Percentiles rank a stretch among this genome's conserved stretches.
Evolutionary conservation across 1,140 invertebrate genomes (phyloP).

Genomic region (Helicorthomorpha holstii): DNA sequence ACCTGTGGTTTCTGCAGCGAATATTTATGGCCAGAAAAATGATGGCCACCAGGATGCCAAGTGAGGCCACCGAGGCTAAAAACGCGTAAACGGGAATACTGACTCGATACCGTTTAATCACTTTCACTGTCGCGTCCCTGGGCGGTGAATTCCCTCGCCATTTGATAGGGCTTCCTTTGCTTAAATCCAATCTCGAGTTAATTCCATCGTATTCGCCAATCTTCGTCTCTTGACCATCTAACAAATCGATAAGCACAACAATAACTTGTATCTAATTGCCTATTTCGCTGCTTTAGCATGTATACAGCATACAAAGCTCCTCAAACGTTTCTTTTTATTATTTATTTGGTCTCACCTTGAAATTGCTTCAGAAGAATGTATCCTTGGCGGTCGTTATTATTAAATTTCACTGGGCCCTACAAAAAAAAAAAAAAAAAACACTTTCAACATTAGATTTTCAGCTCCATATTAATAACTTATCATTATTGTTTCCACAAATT

Average conservation of each 20-base stretch:
- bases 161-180: slow-evolving; percentile 31
- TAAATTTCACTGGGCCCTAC: slow-evolving; percentile 84
- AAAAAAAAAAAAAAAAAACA: slow-evolving; percentile 1
- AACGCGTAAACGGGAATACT: slow-evolving; percentile 70
- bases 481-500: no score
- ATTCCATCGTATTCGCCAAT: slow-evolving; percentile 78
- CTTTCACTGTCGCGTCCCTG: slow-evolving; percentile 67
- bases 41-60: slow-evolving; percentile 77
- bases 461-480: no score
- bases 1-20: slow-evolving; percentile 89
- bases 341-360: slow-evolving; percentile 45
- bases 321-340: background rate
- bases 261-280: background rate
- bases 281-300: background rate
- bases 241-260: background rate
- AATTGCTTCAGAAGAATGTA: slow-evolving; percentile 88
- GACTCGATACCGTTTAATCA: slow-evolving; percentile 73
- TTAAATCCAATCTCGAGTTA: slow-evolving; percentile 54
- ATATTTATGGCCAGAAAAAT: slow-evolving; percentile 93
- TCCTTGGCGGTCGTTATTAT: slow-evolving; percentile 86
- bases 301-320: background rate
- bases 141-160: slow-evolving; percentile 28
- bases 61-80: slow-evolving; percentile 61
- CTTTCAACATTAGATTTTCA: no score
- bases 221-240: slow-evolving; percentile 59